Percentiles rank a stretch among this genome's conserved stretches.
These are phyloP conservation scores for Drosophila pachea DNA, from an alignment of 1,140 invertebrate species.

Conservation along the genomic window DNA sequence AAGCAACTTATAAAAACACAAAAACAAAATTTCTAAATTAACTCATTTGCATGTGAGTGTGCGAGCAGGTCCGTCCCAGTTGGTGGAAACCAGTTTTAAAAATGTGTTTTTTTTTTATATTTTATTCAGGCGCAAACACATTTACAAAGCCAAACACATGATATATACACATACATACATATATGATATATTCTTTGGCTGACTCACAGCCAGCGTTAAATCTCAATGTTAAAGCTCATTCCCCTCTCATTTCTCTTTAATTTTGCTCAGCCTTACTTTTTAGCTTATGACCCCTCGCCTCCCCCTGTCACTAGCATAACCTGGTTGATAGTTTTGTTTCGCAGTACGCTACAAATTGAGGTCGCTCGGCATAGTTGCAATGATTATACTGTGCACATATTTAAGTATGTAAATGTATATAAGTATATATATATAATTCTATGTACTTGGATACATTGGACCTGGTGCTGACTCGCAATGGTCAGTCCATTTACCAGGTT, in stretches of 20 bases:
- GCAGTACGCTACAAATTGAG: conserved; percentile 55
- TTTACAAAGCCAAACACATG: conserved; percentile 20
- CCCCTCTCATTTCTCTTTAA: conserved; percentile 31
- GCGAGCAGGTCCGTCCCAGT: conserved; percentile 29
- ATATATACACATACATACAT: background rate
- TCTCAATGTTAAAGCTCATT: conserved; percentile 30
- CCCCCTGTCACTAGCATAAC: conserved; percentile 13
- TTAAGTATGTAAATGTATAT: background rate
- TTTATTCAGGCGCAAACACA: too few species aligned
- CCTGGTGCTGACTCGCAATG: conserved; percentile 44
- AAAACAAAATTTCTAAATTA: conserved; percentile 63
- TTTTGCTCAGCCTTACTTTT: conserved; percentile 22
- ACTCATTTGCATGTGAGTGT: conserved; percentile 65
- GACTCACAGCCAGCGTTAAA: conserved; percentile 32
- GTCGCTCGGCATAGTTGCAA: conserved; percentile 65
- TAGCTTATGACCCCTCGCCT: conserved; percentile 18
- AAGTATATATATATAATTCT: background rate
- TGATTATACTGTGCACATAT: conserved; percentile 58
- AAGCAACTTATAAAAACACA: conserved; percentile 13
- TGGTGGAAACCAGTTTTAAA: conserved; percentile 64
- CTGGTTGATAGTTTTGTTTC: conserved; percentile 41
- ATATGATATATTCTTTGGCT: conserved; percentile 39
- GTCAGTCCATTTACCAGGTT: conserved; percentile 35
- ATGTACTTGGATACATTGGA: conserved; percentile 31
- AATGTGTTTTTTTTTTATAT: conserved; percentile 40